Percentiles rank a stretch among this genome's conserved stretches.
These are phyloP conservation scores for Tichodroma muraria DNA, from an alignment of 2,113 vertebrate species.

Conservation along the genomic window DNA sequence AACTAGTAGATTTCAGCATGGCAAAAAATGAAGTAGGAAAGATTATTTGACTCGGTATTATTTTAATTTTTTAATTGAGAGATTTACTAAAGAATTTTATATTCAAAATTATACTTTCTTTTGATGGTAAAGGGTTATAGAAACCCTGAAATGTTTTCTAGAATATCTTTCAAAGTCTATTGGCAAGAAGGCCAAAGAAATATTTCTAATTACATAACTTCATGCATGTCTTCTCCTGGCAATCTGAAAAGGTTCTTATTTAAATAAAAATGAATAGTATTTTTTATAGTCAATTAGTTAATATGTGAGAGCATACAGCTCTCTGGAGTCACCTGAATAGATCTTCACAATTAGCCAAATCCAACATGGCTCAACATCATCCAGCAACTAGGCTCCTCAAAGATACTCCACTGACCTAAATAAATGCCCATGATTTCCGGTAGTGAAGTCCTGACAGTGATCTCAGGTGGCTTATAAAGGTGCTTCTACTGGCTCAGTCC, in stretches of 20 bases:
- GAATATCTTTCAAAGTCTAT: not conserved
- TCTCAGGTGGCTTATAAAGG: not conserved
- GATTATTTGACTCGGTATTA: not conserved
- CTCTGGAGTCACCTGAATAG: not conserved
- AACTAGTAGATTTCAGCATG: not conserved
- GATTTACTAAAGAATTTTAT: not conserved
- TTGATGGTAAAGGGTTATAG: not conserved
- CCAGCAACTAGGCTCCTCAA: not conserved
- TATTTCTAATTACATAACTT: not conserved
- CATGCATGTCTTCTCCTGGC: not conserved
- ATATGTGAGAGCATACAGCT: not conserved
- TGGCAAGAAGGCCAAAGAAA: not conserved
- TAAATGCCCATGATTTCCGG: not conserved
- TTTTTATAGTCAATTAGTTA: not conserved
- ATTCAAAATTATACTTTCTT: not conserved
- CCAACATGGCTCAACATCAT: too few relatives aligned
- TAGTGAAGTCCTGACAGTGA: not conserved
- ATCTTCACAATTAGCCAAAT: not conserved
- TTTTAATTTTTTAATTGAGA: not conserved
- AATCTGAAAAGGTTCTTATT: not conserved
- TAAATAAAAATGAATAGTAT: not conserved
- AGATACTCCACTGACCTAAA: not conserved
- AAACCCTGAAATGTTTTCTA: not conserved
- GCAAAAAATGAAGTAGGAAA: not conserved
- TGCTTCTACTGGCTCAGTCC: not conserved